phyloP scores from a whole-genome alignment of 2,888 invertebrate species.

The Drosophila prolongata region DNA sequence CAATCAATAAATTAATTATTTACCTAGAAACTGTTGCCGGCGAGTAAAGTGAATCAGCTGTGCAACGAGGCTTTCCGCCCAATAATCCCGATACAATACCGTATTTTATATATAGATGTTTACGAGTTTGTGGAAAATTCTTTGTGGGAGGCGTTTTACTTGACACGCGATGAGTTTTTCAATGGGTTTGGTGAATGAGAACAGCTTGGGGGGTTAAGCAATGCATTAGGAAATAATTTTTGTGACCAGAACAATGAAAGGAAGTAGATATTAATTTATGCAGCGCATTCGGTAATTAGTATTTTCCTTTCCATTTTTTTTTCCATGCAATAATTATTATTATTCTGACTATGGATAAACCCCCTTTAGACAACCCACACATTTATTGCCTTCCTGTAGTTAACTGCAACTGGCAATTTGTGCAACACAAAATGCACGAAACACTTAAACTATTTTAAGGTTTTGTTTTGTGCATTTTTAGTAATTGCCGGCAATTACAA shows the following conservation, averaged over 20 bases:
- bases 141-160: constrained; percentile 15
- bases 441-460: constrained; percentile 33
- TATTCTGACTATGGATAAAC: constrained; percentile 35
- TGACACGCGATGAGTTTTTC: constrained; percentile 58
- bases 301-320: constrained; percentile 19
- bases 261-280: constrained; percentile 8
- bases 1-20: constrained; percentile 74
- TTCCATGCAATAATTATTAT: constrained; percentile 59
- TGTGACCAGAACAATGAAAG: constrained; percentile 14
- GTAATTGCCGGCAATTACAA: constrained; percentile 38
- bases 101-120: constrained; percentile 7
- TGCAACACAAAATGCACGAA: constrained; percentile 34
- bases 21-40: constrained; percentile 47
- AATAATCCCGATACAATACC: constrained; percentile 23
- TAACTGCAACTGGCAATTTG: constrained; percentile 49
- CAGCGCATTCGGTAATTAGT: constrained; percentile 27
- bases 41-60: constrained; percentile 64
- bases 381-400: constrained; percentile 12
- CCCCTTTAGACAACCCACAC: not conserved
- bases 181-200: constrained; percentile 11
- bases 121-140: constrained; percentile 14
- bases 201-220: not conserved
- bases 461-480: constrained; percentile 3
- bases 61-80: constrained; percentile 28
- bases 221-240: constrained; percentile 4